Evolutionary conservation across 2,888 invertebrate genomes (phyloP).

Genomic region (Leucoptera coffeella): DNA sequence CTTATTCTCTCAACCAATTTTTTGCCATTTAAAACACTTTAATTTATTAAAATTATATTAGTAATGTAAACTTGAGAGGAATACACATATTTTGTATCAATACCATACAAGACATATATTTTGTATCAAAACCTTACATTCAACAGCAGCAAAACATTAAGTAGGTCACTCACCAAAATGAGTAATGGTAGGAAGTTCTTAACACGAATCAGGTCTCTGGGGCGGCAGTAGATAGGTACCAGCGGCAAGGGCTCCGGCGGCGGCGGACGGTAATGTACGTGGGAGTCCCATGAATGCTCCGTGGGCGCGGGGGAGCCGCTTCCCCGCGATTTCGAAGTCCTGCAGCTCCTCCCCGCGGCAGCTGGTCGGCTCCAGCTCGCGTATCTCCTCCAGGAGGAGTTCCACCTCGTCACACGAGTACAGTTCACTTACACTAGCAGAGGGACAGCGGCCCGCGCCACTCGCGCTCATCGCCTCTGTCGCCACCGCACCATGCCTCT

Average conservation of each 20-base stretch:
- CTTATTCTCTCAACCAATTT: too few species aligned
- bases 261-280: constrained; percentile 41
- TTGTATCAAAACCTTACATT: too few species aligned
- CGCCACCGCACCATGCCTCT: constrained; percentile 16
- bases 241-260: constrained; percentile 28
- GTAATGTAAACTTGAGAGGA: too few species aligned
- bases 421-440: constrained; percentile 49
- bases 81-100: too few species aligned
- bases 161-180: constrained; percentile 12
- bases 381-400: constrained; percentile 47
- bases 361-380: constrained; percentile 48
- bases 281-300: constrained; percentile 48
- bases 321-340: constrained; percentile 53
- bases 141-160: too few species aligned
- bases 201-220: constrained; percentile 14
- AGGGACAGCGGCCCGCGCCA: constrained; percentile 27
- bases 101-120: too few species aligned
- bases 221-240: constrained; percentile 41
- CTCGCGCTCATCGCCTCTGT: constrained; percentile 26
- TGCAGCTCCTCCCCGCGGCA: constrained; percentile 46
- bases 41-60: too few species aligned
- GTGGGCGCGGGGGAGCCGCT: constrained; percentile 46
- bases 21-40: too few species aligned
- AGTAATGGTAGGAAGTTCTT: constrained; percentile 15
- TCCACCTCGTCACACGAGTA: constrained; percentile 51